Conservation (phyloP, 1,140 invertebrate genomes). For the Megalopta genalis region DNA sequence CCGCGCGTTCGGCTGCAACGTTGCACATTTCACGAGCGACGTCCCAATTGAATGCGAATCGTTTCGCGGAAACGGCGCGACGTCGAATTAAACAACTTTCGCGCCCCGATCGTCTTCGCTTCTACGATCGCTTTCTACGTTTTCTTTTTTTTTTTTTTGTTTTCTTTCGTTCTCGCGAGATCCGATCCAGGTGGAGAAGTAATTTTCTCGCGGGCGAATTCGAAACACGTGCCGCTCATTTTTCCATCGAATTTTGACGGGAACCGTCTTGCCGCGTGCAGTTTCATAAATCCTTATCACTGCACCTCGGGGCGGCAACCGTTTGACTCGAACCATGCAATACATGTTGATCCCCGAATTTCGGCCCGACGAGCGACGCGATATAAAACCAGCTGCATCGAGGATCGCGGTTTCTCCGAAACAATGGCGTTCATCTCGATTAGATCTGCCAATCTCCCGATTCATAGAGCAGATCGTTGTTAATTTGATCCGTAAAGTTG, state of each 20-base stretch:
- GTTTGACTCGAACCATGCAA: not conserved
- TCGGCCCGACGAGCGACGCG: not conserved
- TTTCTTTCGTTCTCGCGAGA: not conserved
- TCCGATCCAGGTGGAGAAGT: too few species aligned
- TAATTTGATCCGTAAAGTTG: too few species aligned
- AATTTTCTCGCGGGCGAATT: not conserved
- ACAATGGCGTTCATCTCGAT: not conserved
- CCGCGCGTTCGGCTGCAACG: too few species aligned
- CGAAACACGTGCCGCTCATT: conserved; percentile 9
- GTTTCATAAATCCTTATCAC: conserved; percentile 10
- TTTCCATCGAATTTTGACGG: not conserved
- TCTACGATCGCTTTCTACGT: too few species aligned
- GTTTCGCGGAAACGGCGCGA: too few species aligned
- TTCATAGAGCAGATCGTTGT: too few species aligned
- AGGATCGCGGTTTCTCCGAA: not conserved
- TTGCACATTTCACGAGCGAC: too few species aligned
- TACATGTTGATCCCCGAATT: not conserved
- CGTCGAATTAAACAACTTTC: too few species aligned
- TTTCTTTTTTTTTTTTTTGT: too few species aligned
- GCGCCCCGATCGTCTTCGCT: too few species aligned
- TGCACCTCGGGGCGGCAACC: not conserved
- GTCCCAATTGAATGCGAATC: too few species aligned
- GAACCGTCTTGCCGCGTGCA: not conserved
- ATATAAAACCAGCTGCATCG: not conserved
- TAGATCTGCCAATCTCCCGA: not conserved